Conservation (phyloP, 1,140 invertebrate genomes). For the Chionoecetes opilio region DNA sequence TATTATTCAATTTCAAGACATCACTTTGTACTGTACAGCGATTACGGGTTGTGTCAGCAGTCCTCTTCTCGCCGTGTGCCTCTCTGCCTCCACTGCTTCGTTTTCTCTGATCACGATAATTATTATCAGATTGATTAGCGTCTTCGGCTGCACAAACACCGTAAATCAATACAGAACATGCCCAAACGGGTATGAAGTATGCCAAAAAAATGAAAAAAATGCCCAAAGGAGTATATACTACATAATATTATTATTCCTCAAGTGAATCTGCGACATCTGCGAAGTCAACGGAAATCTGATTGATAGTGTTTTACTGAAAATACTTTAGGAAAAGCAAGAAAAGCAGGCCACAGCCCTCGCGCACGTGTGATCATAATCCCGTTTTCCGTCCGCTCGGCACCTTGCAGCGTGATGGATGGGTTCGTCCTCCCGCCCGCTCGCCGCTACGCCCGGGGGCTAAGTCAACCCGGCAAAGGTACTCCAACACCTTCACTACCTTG, state of each 20-base stretch:
- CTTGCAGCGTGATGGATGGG: not conserved
- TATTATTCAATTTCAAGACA: too few relatives aligned
- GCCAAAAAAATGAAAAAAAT: too few relatives aligned
- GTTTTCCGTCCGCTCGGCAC: slow-evolving; percentile 5
- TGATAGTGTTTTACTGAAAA: not conserved
- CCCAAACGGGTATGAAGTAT: too few relatives aligned
- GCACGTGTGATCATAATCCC: slow-evolving; percentile 8
- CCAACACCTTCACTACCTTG: not conserved
- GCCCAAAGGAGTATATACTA: too few relatives aligned
- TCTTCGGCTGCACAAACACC: too few relatives aligned
- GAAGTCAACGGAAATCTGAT: not conserved
- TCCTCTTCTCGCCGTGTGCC: too few relatives aligned
- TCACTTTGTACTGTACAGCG: too few relatives aligned
- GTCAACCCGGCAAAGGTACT: not conserved
- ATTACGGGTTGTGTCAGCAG: too few relatives aligned
- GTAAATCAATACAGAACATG: too few relatives aligned
- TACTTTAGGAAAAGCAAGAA: not conserved
- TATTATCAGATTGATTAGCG: too few relatives aligned
- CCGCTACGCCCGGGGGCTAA: not conserved
- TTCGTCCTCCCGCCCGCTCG: not conserved
- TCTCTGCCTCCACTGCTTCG: too few relatives aligned
- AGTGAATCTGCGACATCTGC: not conserved
- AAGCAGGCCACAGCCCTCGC: not conserved
- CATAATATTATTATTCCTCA: not conserved
- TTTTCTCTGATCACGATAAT: too few relatives aligned